Conservation (phyloP, 2,113 vertebrate species). For the Alces alces region DNA sequence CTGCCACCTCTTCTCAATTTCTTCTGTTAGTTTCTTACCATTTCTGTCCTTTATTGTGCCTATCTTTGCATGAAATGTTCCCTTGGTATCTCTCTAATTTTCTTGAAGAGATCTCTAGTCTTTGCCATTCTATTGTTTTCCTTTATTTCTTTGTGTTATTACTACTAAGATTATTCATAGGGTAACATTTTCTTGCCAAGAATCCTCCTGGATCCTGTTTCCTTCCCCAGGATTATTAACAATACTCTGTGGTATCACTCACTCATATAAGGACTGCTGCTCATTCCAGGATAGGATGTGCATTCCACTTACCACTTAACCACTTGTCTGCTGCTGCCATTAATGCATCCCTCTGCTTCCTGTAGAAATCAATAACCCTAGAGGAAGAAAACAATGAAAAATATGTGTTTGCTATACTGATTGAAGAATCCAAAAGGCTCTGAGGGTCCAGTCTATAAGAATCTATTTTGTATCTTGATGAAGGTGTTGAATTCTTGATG, state of each 20-base stretch:
- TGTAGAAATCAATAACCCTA: conserved; percentile 93
- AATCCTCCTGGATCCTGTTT: not conserved
- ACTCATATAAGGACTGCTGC: not conserved
- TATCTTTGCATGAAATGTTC: not conserved
- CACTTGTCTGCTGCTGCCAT: conserved; percentile 91
- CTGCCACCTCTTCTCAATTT: not conserved
- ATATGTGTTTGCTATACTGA: not conserved
- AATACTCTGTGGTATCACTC: not conserved
- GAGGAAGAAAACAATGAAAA: conserved; percentile 25
- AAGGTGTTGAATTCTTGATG: not conserved
- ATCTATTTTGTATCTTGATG: not conserved
- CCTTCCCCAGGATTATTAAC: not conserved
- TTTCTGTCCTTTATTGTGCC: not conserved
- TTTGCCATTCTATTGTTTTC: not conserved
- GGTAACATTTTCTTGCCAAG: not conserved
- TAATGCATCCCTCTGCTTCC: conserved; percentile 87
- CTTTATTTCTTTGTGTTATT: not conserved
- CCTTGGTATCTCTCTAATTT: not conserved
- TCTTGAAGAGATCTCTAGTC: not conserved
- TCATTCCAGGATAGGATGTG: not conserved
- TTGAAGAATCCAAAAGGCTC: not conserved
- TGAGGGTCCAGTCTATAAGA: not conserved
- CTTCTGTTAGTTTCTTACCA: not conserved
- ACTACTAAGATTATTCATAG: not conserved
- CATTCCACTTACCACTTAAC: conserved; percentile 87